Evolutionary conservation across 2,797 vertebrate species (phyloP).

Genomic region (Crocidura indochinensis): DNA sequence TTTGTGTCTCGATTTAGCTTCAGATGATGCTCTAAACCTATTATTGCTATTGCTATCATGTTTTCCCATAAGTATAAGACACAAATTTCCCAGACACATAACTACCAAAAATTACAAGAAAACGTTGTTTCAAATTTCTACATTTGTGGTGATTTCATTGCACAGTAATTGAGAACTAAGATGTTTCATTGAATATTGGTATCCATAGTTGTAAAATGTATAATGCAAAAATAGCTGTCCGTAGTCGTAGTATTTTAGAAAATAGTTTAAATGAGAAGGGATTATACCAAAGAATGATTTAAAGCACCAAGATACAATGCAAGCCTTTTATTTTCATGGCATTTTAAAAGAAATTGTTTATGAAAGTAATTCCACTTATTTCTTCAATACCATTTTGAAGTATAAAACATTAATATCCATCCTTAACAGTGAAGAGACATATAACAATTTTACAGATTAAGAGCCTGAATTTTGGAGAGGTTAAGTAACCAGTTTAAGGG

Average conservation of each 20-base stretch:
- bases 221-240: background rate
- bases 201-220: background rate
- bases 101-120: background rate
- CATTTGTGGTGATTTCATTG: background rate
- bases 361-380: background rate
- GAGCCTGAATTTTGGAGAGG: slow-evolving; percentile 16
- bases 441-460: slow-evolving; percentile 21
- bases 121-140: background rate
- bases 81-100: background rate
- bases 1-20: background rate
- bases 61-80: background rate
- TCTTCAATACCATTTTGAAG: background rate
- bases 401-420: background rate
- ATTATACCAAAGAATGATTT: slow-evolving; percentile 9
- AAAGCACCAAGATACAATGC: background rate
- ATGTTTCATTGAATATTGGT: slow-evolving; percentile 10
- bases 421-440: background rate
- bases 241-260: background rate
- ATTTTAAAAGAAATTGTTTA: slow-evolving; percentile 63
- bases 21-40: background rate
- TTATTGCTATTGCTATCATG: background rate
- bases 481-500: background rate
- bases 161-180: background rate
- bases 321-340: background rate
- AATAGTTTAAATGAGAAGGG: slow-evolving; percentile 27